phyloP scores from a whole-genome alignment of 2,113 vertebrate genomes.

The Perognathus longimembris region DNA sequence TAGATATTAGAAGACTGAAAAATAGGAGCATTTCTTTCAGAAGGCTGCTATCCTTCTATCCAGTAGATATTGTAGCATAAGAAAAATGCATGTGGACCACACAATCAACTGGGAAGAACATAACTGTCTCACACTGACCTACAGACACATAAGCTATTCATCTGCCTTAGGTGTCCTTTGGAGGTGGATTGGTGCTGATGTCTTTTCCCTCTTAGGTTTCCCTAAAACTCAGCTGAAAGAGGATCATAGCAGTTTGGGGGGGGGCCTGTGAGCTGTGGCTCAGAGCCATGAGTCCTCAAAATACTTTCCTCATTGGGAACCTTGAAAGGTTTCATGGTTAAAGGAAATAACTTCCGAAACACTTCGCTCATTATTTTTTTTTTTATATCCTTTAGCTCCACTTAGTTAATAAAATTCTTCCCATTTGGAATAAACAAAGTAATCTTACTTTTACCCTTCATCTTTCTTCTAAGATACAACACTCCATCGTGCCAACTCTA shows the following conservation, averaged over 20 bases:
- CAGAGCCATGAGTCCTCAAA: background rate
- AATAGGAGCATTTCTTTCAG: conserved; percentile 1
- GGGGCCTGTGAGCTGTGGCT: background rate
- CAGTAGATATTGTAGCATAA: background rate
- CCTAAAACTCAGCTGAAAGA: background rate
- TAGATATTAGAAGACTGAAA: background rate
- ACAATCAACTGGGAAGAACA: background rate
- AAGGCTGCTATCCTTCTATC: background rate
- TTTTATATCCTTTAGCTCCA: background rate
- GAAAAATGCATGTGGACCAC: background rate
- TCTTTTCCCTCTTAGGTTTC: background rate
- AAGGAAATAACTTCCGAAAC: background rate
- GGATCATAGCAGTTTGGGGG: background rate
- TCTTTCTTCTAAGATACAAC: background rate
- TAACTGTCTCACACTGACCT: background rate
- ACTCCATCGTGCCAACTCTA: background rate
- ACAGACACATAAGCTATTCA: background rate
- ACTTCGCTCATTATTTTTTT: background rate
- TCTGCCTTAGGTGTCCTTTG: background rate
- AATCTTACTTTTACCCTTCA: background rate
- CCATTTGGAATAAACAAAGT: background rate
- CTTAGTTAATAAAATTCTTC: conserved; percentile 6
- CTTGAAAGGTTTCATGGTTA: background rate
- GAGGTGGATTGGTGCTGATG: background rate
- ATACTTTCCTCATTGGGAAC: background rate